Conservation (phyloP, 2,797 vertebrate genomes). For the Miichthys miiuy region DNA sequence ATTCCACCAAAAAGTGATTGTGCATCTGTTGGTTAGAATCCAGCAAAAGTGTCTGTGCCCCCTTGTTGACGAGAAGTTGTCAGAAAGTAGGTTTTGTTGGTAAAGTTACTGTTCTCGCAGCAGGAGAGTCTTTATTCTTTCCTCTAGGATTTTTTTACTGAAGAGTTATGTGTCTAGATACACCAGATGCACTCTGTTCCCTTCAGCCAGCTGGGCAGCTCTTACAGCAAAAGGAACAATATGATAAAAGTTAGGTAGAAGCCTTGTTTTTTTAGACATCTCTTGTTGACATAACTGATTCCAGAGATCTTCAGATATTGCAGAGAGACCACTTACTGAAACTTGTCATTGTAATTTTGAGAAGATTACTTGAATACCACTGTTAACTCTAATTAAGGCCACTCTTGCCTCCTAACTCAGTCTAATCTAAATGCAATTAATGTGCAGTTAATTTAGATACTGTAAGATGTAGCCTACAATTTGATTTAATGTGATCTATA, state of each 20-base stretch:
- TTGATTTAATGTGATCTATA: constrained; percentile 2
- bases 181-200: constrained; percentile 13
- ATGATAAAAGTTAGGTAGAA: constrained; percentile 11
- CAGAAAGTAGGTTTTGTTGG: constrained; percentile 19
- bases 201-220: constrained; percentile 13
- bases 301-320: not conserved
- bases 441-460: not conserved
- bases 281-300: constrained; percentile 9
- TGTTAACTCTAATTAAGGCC: not conserved
- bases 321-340: not conserved
- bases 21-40: constrained; percentile 3
- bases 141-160: not conserved
- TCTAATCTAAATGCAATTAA: constrained; percentile 4
- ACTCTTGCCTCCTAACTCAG: not conserved
- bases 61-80: not conserved
- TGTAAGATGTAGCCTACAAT: not conserved
- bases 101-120: constrained; percentile 21
- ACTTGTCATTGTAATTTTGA: not conserved
- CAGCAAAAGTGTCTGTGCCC: not conserved
- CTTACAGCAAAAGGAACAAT: constrained; percentile 15
- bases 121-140: constrained; percentile 7
- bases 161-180: not conserved
- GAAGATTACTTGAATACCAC: not conserved
- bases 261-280: constrained; percentile 1
- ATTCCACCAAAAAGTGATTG: not conserved